These are phyloP conservation scores for Pollachius pollachius DNA, from an alignment of 2,113 vertebrate species.

Conservation along the genomic window DNA sequence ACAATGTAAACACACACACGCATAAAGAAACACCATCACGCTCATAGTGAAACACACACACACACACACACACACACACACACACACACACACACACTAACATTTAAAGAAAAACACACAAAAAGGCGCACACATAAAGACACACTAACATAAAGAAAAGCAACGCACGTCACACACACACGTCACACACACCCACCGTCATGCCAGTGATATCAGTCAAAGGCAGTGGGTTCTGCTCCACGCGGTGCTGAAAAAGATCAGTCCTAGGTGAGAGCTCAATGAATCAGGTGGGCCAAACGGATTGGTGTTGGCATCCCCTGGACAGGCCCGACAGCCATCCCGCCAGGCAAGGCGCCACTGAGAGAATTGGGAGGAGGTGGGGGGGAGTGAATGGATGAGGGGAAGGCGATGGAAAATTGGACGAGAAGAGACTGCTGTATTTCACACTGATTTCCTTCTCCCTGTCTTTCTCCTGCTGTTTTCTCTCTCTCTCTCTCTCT, in stretches of 20 bases:
- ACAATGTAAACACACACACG: conserved; percentile 3
- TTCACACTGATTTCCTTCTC: neutral
- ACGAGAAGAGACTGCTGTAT: conserved; percentile 1
- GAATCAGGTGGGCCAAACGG: conserved; percentile 56
- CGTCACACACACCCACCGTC: conserved; percentile 4
- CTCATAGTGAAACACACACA: conserved; percentile 9
- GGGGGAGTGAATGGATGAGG: neutral
- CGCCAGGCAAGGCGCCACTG: conserved; percentile 3
- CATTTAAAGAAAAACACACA: conserved; percentile 4
- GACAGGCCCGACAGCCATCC: conserved; percentile 22
- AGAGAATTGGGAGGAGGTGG: neutral
- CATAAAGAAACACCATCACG: conserved; percentile 6
- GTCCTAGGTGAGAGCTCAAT: conserved; percentile 51
- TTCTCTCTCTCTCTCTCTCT: neutral
- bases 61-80: neutral
- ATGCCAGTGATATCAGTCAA: conserved; percentile 19
- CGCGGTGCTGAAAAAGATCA: conserved; percentile 39
- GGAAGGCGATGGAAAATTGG: neutral
- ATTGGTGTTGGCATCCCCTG: conserved; percentile 45
- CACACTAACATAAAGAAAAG: neutral
- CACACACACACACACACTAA: neutral
- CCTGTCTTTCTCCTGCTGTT: neutral
- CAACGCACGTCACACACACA: neutral
- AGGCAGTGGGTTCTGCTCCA: conserved; percentile 44
- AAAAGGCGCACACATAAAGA: conserved; percentile 10